A percentile compares a stretch with the other conserved stretches of the same genome.
phyloP scores from a whole-genome alignment of 2,797 vertebrate genomes.

The Argentina silus region DNA sequence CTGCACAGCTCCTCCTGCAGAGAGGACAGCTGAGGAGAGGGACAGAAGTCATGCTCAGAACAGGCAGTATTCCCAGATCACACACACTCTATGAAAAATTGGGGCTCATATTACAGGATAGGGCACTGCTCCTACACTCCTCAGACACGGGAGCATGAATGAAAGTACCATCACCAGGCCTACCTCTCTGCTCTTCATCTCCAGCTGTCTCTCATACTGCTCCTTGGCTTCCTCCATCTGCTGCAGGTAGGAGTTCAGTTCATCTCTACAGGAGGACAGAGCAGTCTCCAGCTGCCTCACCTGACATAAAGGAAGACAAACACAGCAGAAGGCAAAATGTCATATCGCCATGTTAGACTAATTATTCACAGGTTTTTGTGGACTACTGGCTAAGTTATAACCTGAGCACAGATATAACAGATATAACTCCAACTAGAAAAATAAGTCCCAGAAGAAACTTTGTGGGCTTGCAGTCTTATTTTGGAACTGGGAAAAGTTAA shows the following conservation, averaged over 20 bases:
- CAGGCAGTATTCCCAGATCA: background rate
- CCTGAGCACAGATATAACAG: too few species aligned
- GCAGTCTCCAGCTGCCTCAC: slow-evolving; percentile 83
- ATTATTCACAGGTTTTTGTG: background rate
- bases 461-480: too few species aligned
- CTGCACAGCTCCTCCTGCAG: slow-evolving; percentile 86
- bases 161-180: too few species aligned
- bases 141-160: too few species aligned
- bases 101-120: too few species aligned
- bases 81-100: background rate
- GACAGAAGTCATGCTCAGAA: slow-evolving; percentile 11
- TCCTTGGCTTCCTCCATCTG: slow-evolving; percentile 82
- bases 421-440: too few species aligned
- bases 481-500: too few species aligned
- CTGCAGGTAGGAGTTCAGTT: slow-evolving; percentile 79
- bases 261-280: slow-evolving; percentile 81
- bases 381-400: too few species aligned
- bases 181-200: slow-evolving; percentile 79
- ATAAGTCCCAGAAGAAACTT: too few species aligned
- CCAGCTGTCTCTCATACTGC: slow-evolving; percentile 81
- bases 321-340: background rate
- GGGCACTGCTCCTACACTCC: too few species aligned
- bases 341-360: background rate
- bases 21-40: slow-evolving; percentile 74
- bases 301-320: slow-evolving; percentile 63